Evolutionary conservation across 53 echinoderm and acorn worm species (phyloP).

Genomic region (Holothuria scabra): DNA sequence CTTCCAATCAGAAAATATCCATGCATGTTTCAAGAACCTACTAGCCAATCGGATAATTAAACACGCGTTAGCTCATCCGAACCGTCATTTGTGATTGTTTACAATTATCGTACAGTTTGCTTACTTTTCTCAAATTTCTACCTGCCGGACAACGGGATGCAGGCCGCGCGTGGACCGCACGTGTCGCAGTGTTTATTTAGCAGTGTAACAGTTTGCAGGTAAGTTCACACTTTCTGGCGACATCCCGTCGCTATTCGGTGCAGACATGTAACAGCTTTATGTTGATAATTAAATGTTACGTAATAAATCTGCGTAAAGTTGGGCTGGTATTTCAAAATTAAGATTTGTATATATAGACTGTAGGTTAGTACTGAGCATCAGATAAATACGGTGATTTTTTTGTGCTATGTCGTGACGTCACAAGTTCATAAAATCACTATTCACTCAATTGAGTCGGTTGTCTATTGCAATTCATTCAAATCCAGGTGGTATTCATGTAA

Average conservation of each 20-base stretch:
- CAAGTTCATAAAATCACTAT: not conserved
- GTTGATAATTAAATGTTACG: slow-evolving; percentile 12
- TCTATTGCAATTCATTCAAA: too few relatives aligned
- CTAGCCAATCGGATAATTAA: too few relatives aligned
- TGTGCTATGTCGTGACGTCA: not conserved
- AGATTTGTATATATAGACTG: not conserved
- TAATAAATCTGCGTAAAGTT: not conserved
- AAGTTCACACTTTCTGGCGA: not conserved
- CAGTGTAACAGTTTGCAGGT: slow-evolving; percentile 5
- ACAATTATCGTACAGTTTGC: not conserved
- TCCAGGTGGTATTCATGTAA: too few relatives aligned
- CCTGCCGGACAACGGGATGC: not conserved
- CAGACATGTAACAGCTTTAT: not conserved
- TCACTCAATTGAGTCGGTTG: too few relatives aligned
- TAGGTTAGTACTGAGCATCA: not conserved
- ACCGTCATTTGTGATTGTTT: too few relatives aligned
- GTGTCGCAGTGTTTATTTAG: slow-evolving; percentile 1
- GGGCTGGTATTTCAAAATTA: not conserved
- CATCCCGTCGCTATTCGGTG: not conserved
- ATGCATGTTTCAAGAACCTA: too few relatives aligned
- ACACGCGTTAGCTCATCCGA: too few relatives aligned
- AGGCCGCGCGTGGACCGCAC: slow-evolving; percentile 9
- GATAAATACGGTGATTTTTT: not conserved
- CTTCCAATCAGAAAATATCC: too few relatives aligned
- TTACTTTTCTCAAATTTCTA: not conserved